A percentile compares a stretch with the other conserved stretches of the same genome.
These are phyloP conservation scores for Drosophila hawaiiensis DNA, from an alignment of 2,888 invertebrate species.

Conservation along the genomic window DNA sequence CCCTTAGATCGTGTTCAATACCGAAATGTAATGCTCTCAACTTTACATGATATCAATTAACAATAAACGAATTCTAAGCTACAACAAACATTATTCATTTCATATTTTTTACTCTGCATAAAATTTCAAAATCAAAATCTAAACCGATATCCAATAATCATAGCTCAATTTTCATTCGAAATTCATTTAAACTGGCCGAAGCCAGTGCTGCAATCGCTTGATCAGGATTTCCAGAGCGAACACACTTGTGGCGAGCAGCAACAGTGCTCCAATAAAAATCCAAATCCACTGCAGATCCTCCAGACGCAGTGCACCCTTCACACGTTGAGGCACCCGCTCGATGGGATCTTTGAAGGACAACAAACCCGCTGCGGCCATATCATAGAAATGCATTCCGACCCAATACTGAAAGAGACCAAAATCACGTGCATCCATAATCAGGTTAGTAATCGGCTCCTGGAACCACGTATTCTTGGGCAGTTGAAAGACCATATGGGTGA, in stretches of 20 bases:
- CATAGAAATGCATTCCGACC: slow-evolving; percentile 62
- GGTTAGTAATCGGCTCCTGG: slow-evolving; percentile 46
- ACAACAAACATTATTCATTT: background rate
- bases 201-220: background rate
- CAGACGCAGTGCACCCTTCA: slow-evolving; percentile 37
- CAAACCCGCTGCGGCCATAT: slow-evolving; percentile 65
- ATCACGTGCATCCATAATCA: slow-evolving; percentile 54
- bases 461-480: slow-evolving; percentile 56
- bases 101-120: background rate
- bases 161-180: background rate
- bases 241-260: slow-evolving; percentile 17
- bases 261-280: slow-evolving; percentile 40
- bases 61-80: slow-evolving; percentile 45
- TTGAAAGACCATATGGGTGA: slow-evolving; percentile 49
- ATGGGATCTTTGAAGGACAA: slow-evolving; percentile 57
- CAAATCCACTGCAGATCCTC: slow-evolving; percentile 66
- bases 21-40: slow-evolving; percentile 30
- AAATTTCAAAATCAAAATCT: background rate
- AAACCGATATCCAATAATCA: background rate
- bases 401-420: slow-evolving; percentile 62
- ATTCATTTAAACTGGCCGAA: background rate
- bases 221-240: slow-evolving; percentile 46
- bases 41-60: slow-evolving; percentile 35
- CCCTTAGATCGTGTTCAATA: slow-evolving; percentile 58
- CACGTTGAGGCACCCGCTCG: background rate